A percentile compares a stretch with the other conserved stretches of the same genome.
phyloP scores from a whole-genome alignment of 2,888 invertebrate species.

The Cosmorhoe ocellata region DNA sequence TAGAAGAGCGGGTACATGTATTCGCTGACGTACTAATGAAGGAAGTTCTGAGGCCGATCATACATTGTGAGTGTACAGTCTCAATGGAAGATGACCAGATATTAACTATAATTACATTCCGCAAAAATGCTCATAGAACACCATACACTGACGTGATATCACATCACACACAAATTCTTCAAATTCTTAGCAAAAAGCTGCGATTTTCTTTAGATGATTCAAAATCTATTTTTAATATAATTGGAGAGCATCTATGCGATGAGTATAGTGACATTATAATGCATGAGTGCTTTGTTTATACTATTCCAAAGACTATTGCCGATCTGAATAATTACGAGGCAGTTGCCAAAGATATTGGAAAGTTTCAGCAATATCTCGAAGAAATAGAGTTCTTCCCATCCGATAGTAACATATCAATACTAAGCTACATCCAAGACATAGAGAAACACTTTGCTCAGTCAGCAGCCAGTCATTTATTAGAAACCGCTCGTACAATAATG shows the following conservation, averaged over 20 bases:
- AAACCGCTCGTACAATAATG: conserved; percentile 87
- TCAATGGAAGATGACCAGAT: conserved; percentile 60
- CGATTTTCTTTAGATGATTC: conserved; percentile 69
- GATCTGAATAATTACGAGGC: conserved; percentile 86
- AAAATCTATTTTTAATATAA: conserved; percentile 76
- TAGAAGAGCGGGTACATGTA: conserved; percentile 71
- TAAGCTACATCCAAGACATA: conserved; percentile 87
- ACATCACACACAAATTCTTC: conserved; percentile 81
- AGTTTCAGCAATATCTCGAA: conserved; percentile 85
- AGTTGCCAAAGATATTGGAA: conserved; percentile 84
- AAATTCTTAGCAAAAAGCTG: conserved; percentile 82
- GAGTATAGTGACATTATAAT: conserved; percentile 86
- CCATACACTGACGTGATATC: conserved; percentile 80
- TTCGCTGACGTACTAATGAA: conserved; percentile 83
- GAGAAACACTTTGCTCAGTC: conserved; percentile 90
- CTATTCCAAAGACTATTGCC: conserved; percentile 88
- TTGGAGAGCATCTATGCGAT: conserved; percentile 80
- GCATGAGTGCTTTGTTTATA: conserved; percentile 87
- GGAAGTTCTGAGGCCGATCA: conserved; percentile 82
- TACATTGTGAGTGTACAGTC: conserved; percentile 73
- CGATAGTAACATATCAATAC: conserved; percentile 78
- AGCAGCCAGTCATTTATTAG: conserved; percentile 87
- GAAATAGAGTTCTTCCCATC: conserved; percentile 82
- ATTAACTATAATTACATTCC: conserved; percentile 59
- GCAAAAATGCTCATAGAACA: conserved; percentile 67